Percentiles rank a stretch among this genome's conserved stretches.
Conservation (phyloP, 1,140 invertebrate genomes). For the Drosophila triauraria region DNA sequence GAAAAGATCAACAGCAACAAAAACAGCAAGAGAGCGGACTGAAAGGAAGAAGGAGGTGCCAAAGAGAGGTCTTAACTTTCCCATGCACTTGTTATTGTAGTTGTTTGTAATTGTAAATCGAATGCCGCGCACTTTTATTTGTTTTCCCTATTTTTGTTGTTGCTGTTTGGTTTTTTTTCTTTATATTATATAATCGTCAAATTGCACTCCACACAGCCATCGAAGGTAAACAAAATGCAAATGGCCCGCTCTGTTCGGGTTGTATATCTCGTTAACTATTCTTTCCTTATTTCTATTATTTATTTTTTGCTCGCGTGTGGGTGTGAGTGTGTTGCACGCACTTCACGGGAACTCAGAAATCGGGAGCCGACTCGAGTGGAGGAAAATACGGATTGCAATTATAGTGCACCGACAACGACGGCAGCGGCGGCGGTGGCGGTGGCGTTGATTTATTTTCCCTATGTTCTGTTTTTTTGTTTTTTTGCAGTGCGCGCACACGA, state of each 20-base stretch:
- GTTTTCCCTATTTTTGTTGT: slow-evolving; percentile 9
- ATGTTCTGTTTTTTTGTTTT: slow-evolving; percentile 23
- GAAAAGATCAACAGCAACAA: slow-evolving; percentile 26
- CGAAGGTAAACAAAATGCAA: slow-evolving; percentile 60
- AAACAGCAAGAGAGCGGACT: neutral
- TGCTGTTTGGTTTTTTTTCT: slow-evolving; percentile 4
- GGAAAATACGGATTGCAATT: slow-evolving; percentile 32
- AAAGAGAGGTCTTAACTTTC: slow-evolving; percentile 53
- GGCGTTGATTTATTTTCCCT: slow-evolving; percentile 38
- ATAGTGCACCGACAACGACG: slow-evolving; percentile 31
- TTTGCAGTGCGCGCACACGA: slow-evolving; percentile 75
- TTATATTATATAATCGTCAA: slow-evolving; percentile 55
- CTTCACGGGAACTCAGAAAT: slow-evolving; percentile 34
- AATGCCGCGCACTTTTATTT: slow-evolving; percentile 69
- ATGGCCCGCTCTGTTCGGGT: slow-evolving; percentile 31
- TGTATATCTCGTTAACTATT: slow-evolving; percentile 21
- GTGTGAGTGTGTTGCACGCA: slow-evolving; percentile 30
- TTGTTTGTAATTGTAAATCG: slow-evolving; percentile 70
- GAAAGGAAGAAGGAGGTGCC: slow-evolving; percentile 21
- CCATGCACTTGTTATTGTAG: slow-evolving; percentile 51
- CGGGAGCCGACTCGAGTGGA: slow-evolving; percentile 37
- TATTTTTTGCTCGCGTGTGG: slow-evolving; percentile 16
- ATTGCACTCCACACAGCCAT: slow-evolving; percentile 57
- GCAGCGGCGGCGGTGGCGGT: slow-evolving; percentile 15
- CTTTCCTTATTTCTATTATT: slow-evolving; percentile 19